These are phyloP conservation scores for Watersipora subatra DNA, from an alignment of 1,140 invertebrate genomes.

Conservation along the genomic window DNA sequence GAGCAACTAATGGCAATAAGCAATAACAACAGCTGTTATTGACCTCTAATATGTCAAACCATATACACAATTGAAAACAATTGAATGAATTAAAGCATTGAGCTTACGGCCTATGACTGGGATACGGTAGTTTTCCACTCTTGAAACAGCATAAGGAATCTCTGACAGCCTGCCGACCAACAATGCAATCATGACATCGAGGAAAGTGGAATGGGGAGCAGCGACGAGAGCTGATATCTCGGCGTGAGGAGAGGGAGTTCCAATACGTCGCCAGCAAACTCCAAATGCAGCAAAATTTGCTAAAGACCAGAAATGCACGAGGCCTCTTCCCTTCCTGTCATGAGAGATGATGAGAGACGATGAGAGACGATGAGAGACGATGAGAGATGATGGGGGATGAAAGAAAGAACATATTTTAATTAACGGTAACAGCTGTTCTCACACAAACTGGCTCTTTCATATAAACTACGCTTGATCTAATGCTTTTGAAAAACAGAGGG, in stretches of 20 bases:
- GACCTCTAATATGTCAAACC: background rate
- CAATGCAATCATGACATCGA: conserved; percentile 64
- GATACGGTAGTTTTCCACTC: background rate
- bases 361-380: background rate
- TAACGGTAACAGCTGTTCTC: too few species aligned
- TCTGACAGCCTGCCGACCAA: background rate
- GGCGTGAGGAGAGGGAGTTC: conserved; percentile 9
- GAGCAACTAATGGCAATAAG: too few species aligned
- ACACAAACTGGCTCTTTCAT: too few species aligned
- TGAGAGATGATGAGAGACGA: too few species aligned
- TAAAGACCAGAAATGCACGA: background rate
- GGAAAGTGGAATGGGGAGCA: conserved; percentile 78
- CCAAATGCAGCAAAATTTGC: background rate
- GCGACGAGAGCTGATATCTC: conserved; percentile 70
- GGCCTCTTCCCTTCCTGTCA: background rate
- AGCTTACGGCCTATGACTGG: conserved; percentile 5
- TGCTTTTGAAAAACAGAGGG: too few species aligned
- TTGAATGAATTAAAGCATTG: too few species aligned
- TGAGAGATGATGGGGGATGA: background rate
- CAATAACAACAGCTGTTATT: background rate
- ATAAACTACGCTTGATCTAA: too few species aligned
- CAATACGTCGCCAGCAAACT: background rate
- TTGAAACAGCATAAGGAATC: background rate
- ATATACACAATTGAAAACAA: background rate
- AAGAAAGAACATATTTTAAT: background rate